A percentile compares a stretch with the other conserved stretches of the same genome.
Conservation (phyloP, 92 coral and sea anemone genomes). For the Diadumene lineata region DNA sequence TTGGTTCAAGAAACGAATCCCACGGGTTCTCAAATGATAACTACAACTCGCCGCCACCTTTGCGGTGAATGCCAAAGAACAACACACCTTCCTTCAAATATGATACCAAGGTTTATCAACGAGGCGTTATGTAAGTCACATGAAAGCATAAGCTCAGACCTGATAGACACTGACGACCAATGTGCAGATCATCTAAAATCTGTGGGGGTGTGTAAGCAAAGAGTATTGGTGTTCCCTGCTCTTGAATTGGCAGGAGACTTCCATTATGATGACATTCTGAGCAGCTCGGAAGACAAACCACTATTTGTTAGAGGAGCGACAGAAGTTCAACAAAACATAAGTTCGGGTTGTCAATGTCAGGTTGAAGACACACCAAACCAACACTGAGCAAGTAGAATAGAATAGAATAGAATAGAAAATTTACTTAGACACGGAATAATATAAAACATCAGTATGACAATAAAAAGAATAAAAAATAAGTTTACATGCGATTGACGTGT, state of each 20-base stretch:
- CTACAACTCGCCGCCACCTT: slow-evolving; percentile 9
- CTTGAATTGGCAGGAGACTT: not conserved
- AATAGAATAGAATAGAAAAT: no score
- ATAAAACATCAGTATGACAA: no score
- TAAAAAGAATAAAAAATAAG: no score
- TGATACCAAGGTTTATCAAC: slow-evolving; percentile 50
- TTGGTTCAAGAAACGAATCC: not conserved
- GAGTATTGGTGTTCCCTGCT: slow-evolving; percentile 12
- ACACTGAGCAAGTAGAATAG: no score
- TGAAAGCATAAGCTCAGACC: not conserved
- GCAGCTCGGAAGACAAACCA: not conserved
- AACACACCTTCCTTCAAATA: slow-evolving; percentile 28
- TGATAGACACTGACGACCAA: not conserved
- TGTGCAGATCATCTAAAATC: slow-evolving; percentile 17
- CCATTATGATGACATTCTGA: not conserved
- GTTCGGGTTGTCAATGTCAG: slow-evolving; percentile 30
- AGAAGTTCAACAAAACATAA: not conserved
- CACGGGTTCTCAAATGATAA: not conserved
- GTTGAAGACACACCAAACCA: no score
- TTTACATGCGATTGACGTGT: no score
- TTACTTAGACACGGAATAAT: no score
- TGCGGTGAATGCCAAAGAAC: slow-evolving; percentile 55
- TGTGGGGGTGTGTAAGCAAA: slow-evolving; percentile 23
- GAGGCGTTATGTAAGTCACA: slow-evolving; percentile 51
- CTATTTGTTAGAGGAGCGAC: slow-evolving; percentile 1